phyloP scores from a whole-genome alignment of 2,888 invertebrate genomes.

The Fissipunctia ypsillon region DNA sequence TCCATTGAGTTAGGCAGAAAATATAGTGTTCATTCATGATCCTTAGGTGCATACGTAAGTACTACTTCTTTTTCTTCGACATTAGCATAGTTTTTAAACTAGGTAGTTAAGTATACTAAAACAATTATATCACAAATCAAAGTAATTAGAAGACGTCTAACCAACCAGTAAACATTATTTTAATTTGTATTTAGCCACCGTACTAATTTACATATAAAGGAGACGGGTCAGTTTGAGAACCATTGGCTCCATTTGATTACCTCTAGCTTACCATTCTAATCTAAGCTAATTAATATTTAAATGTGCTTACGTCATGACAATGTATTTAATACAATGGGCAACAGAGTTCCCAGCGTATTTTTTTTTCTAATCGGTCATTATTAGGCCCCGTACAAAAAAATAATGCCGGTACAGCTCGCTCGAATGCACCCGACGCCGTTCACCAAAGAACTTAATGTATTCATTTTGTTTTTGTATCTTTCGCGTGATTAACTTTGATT shows the following conservation, averaged over 20 bases:
- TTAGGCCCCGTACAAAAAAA: constrained; percentile 82
- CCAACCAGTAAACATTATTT: constrained; percentile 46
- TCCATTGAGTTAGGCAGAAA: not conserved
- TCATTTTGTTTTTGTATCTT: constrained; percentile 89
- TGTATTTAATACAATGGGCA: constrained; percentile 82
- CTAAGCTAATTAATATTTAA: constrained; percentile 84
- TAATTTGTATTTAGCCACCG: constrained; percentile 40
- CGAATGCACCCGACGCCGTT: constrained; percentile 82
- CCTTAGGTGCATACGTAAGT: not conserved
- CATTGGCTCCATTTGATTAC: constrained; percentile 63
- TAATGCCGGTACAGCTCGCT: constrained; percentile 75
- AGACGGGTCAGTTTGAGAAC: constrained; percentile 53
- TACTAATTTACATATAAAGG: constrained; percentile 60
- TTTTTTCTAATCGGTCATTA: constrained; percentile 86
- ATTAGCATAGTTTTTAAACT: not conserved
- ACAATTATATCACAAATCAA: constrained; percentile 31
- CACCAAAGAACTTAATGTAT: constrained; percentile 86
- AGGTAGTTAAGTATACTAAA: constrained; percentile 7
- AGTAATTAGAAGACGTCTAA: constrained; percentile 14
- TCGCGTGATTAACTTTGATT: constrained; percentile 90
- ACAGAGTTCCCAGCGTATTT: constrained; percentile 79
- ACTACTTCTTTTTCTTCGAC: no score
- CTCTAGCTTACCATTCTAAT: constrained; percentile 70
- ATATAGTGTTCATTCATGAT: not conserved
- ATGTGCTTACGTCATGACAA: constrained; percentile 86